phyloP scores from a whole-genome alignment of 2,797 vertebrate species.

The Jordanella pulchra region DNA sequence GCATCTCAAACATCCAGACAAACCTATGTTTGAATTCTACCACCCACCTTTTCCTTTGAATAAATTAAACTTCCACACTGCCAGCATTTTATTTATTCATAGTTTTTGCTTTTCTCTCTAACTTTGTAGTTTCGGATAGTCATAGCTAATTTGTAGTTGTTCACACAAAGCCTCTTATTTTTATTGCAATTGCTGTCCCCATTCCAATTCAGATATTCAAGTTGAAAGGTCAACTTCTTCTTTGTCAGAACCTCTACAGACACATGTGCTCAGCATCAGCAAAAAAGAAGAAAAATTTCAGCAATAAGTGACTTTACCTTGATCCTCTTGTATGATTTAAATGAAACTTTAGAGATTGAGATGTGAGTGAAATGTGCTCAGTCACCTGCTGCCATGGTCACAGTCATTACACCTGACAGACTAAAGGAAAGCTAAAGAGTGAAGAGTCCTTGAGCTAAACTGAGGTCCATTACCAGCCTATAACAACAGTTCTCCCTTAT shows the following conservation, averaged over 20 bases:
- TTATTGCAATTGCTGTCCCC: not conserved
- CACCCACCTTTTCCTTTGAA: slow-evolving; percentile 53
- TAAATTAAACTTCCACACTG: slow-evolving; percentile 47
- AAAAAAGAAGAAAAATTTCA: slow-evolving; percentile 16
- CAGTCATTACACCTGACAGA: slow-evolving; percentile 51
- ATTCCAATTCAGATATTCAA: slow-evolving; percentile 15
- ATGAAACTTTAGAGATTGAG: slow-evolving; percentile 48
- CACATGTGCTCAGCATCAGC: not conserved
- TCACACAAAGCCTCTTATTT: slow-evolving; percentile 8
- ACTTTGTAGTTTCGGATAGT: slow-evolving; percentile 41
- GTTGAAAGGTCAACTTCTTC: slow-evolving; percentile 8
- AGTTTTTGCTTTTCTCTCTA: slow-evolving; percentile 16
- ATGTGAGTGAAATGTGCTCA: slow-evolving; percentile 50
- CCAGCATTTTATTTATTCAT: slow-evolving; percentile 56
- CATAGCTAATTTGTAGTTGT: slow-evolving; percentile 18
- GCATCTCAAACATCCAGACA: slow-evolving; percentile 40
- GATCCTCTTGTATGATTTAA: slow-evolving; percentile 59
- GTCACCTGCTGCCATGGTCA: slow-evolving; percentile 40
- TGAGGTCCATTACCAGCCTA: slow-evolving; percentile 45
- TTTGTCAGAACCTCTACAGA: not conserved
- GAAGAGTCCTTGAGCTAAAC: slow-evolving; percentile 59
- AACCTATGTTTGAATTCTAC: slow-evolving; percentile 37
- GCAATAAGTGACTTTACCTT: slow-evolving; percentile 51
- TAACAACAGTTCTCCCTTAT: slow-evolving; percentile 50
- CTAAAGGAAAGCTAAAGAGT: slow-evolving; percentile 40